Evolutionary conservation across 2,888 invertebrate species (phyloP), one percentile per base, ranked within the genome.

Genomic region (Blastobasis lacticolella): DNA sequence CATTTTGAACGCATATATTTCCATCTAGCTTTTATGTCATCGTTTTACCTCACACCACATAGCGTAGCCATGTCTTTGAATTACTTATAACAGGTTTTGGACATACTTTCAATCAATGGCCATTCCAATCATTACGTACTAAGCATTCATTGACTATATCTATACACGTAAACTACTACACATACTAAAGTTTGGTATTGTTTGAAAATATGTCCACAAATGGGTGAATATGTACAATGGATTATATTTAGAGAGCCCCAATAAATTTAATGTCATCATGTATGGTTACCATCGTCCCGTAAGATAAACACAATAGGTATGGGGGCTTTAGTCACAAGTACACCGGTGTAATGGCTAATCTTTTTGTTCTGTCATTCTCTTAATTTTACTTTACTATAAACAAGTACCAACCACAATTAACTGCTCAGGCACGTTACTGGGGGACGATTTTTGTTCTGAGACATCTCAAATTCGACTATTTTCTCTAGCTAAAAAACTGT

Each of bases 331-430:
- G 81, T 80, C 81, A 85, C 81, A 71, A 64, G 63, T 68, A 79
- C 77, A 76, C 23, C 78, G 87, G 87, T 86, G 83, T 77, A 71
- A 78, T 78, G 87, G 86, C 79, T 84, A 82, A 82, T 83, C 71
- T 80, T 23, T 23, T 68, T 85, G 83, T 84, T 78, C 80, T 81
- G 78, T 84, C 78, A 79, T 80, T 53, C 69, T 73, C 73, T 71
- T 69, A 73, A 65, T 61, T 63, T 61, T 62, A 60, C 54, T 57
- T 53, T 48, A 23, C 23, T 23, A 23, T 23, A 23, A 23, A 23
- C 23, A 23, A 23, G 23, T 23, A 23, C 23, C 23, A 23, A 23
- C 23, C 23, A 23, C 23, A 23, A 23, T 23, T 23, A 23, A 23
- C 23, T 23, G 3, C 23, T 23, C 23, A 23, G 23, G 23, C 23